phyloP scores from a whole-genome alignment of 1,140 invertebrate genomes.

The Drosophila littoralis region DNA sequence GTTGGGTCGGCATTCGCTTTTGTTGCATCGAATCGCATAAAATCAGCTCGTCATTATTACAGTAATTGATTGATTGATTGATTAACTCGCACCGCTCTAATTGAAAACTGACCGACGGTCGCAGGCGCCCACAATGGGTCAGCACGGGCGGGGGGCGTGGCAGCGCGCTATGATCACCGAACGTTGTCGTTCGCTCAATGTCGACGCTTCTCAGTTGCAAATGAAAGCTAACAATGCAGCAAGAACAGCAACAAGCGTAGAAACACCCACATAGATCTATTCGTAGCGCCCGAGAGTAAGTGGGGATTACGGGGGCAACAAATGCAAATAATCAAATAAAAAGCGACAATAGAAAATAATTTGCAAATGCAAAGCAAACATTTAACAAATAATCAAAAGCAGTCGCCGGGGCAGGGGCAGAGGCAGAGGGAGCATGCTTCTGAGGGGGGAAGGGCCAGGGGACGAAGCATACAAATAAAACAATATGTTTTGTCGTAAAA shows the following conservation, averaged over 20 bases:
- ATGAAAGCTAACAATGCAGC: constrained; percentile 68
- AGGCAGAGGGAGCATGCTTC: background rate
- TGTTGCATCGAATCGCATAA: constrained; percentile 44
- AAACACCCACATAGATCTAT: constrained; percentile 35
- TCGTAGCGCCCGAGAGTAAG: constrained; percentile 9
- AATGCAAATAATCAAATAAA: constrained; percentile 25
- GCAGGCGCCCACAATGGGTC: constrained; percentile 26
- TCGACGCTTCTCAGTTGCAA: constrained; percentile 67
- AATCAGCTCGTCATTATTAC: constrained; percentile 60
- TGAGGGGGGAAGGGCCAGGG: background rate
- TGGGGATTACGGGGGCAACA: constrained; percentile 1
- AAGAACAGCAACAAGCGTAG: constrained; percentile 23
- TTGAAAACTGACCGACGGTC: constrained; percentile 62
- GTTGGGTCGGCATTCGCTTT: constrained; percentile 26
- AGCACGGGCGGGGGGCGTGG: constrained; percentile 40
- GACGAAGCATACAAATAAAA: constrained; percentile 14
- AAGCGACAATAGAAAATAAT: constrained; percentile 36
- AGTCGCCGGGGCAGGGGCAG: background rate
- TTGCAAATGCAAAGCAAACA: constrained; percentile 45
- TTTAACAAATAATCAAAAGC: constrained; percentile 31
- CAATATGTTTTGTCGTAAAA: constrained; percentile 25
- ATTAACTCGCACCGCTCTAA: constrained; percentile 65
- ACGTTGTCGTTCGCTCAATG: constrained; percentile 45
- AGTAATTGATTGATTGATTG: constrained; percentile 77
- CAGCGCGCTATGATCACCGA: constrained; percentile 20